Base-by-base conservation (phyloP, 2,797 vertebrate genomes). In the Rhadinocentrus ornatus region DNA sequence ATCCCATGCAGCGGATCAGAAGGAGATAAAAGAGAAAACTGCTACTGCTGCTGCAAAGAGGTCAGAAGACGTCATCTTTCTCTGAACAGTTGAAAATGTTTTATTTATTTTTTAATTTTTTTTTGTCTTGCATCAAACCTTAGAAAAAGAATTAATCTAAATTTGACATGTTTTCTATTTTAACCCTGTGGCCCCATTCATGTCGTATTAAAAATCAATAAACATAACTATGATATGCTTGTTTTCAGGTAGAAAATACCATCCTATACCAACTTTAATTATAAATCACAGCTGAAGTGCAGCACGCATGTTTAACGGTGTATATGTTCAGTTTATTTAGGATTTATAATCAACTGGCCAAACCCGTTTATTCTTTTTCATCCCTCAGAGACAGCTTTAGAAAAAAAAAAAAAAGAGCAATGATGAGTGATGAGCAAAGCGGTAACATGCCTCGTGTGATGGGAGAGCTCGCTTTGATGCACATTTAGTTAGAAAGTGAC, bases 1-100 rank as follows among this genome's bases (percentile, higher is more conserved):
- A 32, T 64, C 82, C 4, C 91, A 86, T 12, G 31, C 91, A 13
- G 90, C 91, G 8, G 95, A 96, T 62, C 94, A 94, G 12, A 93
- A 91, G 74, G 85, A 85, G 35, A 77, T 70, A 10, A 89, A 91
- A 81, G 95, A 93, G 68, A 96, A 94, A 90, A 69, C 80, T 12
- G 89, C 86, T 5, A 32, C 83, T 31, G 78, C 83, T 13, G 91
- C 88, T 26, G 73, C 60, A 34, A 95, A 95, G 75, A 96, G 96
- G 97, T 98, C 76, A 94, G 93, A 55, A 31, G 10, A 4, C 5
- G 29, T 73, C 12, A 29, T 32, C 12, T 32, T 5, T 56, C 1
- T 46, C 3, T 29, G 27, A 3, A n/a, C 7, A 13, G 52, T 46
- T 18, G 24, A 3, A 6, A 24, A 27, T 55, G 18, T 15, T 4